Base-by-base conservation (phyloP, 2,797 vertebrate genomes). In the Botia kubotai region DNA sequence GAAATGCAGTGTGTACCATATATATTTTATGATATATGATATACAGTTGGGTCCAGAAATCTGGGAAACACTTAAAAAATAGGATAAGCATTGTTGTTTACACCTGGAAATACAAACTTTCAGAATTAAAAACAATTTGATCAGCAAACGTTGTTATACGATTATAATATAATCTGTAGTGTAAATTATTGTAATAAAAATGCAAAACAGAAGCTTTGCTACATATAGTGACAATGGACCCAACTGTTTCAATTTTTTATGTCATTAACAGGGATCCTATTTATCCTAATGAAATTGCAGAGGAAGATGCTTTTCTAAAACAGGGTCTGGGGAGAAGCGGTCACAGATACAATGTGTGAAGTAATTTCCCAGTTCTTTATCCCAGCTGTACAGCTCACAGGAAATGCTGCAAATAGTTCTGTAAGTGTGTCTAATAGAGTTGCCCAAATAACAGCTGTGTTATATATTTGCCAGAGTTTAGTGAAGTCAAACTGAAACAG, bases 331-430 rank as follows among this genome's bases (percentile, higher is more conserved):
- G 52, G 10, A 21, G 11, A 43, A 57, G 10, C 23, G 16, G 65
- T 39, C 60, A 77, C 39, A 33, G 4, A 48, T n/a, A 33, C 16
- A 69, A 77, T 69, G 16, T 69, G 16, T 70, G 16, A 68, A 77
- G 8, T 26, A 70, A 13, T 70, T 13, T 58, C 7, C 19, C 16
- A 19, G 53, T 70, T 70, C 29, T 53, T 77, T 10, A 77, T 58
- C 65, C 11, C 66, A 60, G 53, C 21, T 43, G 7, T 65, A 68
- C 6, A 1, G 26, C 46, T 75, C 57, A 65, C 52, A n/a, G 6
- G 26, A 53, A 53, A 46, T 53, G 23, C 13, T 55, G 12, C 14
- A 57, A 55, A 16, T 19, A 43, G 53, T 12, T 7, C 17, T 66
- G 63, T 39, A 1, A 66, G 57, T 60, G 57, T 23, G 23, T 60